These are phyloP conservation scores for Malurus splendens DNA, from an alignment of 2,797 vertebrate species.

Conservation along the genomic window DNA sequence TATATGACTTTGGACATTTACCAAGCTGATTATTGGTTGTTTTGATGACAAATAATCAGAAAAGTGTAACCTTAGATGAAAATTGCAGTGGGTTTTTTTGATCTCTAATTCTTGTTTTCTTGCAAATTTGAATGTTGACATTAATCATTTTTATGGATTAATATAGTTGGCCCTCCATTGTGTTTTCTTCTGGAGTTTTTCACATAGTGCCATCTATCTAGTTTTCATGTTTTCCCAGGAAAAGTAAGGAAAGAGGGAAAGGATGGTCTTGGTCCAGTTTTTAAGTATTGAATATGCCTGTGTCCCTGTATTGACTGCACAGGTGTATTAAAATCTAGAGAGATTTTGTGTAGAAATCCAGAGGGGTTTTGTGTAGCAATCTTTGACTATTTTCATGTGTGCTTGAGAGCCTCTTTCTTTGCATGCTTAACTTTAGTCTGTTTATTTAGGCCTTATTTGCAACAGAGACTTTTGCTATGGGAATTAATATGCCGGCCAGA, in stretches of 20 bases:
- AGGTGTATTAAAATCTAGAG: background rate
- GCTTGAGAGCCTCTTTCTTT: background rate
- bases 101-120: background rate
- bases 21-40: background rate
- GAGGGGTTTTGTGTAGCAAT: background rate
- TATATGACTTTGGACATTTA: background rate
- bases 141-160: background rate
- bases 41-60: background rate
- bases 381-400: background rate
- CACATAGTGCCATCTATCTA: background rate
- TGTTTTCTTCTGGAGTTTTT: background rate
- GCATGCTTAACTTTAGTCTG: background rate
- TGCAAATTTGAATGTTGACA: background rate
- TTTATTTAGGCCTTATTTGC: conserved; percentile 90
- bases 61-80: background rate
- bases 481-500: conserved; percentile 98
- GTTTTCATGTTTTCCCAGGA: background rate
- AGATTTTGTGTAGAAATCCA: background rate
- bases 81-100: fast-evolving
- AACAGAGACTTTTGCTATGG: conserved; percentile 97
- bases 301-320: background rate
- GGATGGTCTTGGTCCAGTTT: background rate
- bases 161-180: background rate
- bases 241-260: background rate
- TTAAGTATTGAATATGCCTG: background rate